Evolutionary conservation across 2,113 vertebrate genomes (phyloP), one percentile per base, ranked within the genome.

Genomic region (Podarcis raffonei): DNA sequence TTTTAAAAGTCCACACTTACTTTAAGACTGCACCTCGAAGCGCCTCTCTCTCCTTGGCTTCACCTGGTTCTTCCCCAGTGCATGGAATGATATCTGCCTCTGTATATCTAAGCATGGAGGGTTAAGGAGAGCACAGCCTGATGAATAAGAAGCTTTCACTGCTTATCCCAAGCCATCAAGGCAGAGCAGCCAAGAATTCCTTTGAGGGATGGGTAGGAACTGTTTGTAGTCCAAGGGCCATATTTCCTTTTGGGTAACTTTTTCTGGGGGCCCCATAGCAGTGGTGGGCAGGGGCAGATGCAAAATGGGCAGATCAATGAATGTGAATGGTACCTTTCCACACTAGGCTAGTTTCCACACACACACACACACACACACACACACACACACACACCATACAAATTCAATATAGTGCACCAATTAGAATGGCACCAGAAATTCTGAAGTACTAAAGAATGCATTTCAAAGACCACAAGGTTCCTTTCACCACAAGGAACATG

Each of bases 81-180:
- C 99, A 99, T 90, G 99, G 99, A 93, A 99, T 99, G 94, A 99
- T 97, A 27, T 99, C 99, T 39, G 99, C 98, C 92, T 99, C 99
- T 0, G 99, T 99, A 96, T 99, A 99, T 97, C 99, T 99, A 96
- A 92, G 90, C 90, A 92, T 92, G 87, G 66, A 94, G 53, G 83
- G 95, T 97, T 97, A 98, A 98, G 97, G 97, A 96, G 94, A 35
- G 0, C 6, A 90, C 71, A 84, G 90, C 22, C 69, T 77, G 71
- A 25, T 66, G 76, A 5, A 85, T 65, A 12, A 84, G 66, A 89
- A 77, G 86, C n/a, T 18, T 69, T 35, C 20, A 13, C 12, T 11
- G 12, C 25, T 83, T 39, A 7, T 32, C 84, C 71, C 22, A 27
- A 69, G 76, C 53, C 83, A 87, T 1, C 0, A 20, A 18, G 12